Evolutionary conservation across 2,888 invertebrate species (phyloP).

Genomic region (Netelia melanura): DNA sequence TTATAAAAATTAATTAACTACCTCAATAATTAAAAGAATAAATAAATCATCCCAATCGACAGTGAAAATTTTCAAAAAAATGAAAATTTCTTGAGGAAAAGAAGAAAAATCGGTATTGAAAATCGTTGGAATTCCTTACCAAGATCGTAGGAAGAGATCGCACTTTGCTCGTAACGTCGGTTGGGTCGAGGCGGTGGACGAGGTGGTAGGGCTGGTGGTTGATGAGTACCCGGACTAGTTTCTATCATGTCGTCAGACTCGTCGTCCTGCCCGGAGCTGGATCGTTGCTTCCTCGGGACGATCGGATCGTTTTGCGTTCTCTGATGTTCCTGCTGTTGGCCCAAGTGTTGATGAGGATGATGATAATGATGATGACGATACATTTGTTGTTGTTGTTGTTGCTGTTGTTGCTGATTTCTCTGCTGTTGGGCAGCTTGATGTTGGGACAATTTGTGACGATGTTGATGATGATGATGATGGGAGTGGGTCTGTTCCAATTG

Average conservation of each 20-base stretch:
- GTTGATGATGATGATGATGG: conserved; percentile 66
- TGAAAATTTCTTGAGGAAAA: neutral
- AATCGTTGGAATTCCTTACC: conserved; percentile 74
- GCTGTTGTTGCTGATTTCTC: conserved; percentile 48
- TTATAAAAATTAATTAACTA: no score
- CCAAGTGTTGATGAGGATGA: conserved; percentile 69
- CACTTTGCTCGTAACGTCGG: conserved; percentile 78
- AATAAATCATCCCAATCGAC: neutral
- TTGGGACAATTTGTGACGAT: conserved; percentile 52
- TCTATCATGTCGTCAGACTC: conserved; percentile 77
- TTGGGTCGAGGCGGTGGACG: conserved; percentile 82
- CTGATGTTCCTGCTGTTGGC: conserved; percentile 72
- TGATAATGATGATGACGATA: conserved; percentile 70
- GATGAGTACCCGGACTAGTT: conserved; percentile 79
- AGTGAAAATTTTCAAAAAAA: neutral
- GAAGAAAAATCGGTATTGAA: neutral
- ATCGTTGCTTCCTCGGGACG: conserved; percentile 68
- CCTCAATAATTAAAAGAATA: neutral
- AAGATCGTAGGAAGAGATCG: conserved; percentile 76
- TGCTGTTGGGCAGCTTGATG: conserved; percentile 23
- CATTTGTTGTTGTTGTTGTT: conserved; percentile 49
- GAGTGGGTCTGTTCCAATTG: conserved; percentile 81
- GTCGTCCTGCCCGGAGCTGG: conserved; percentile 77
- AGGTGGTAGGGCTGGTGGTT: conserved; percentile 83
- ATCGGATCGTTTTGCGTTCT: conserved; percentile 45